Evolutionary conservation across 2,113 vertebrate genomes (phyloP), one percentile per base, ranked within the genome.

Genomic region (Chaenocephalus aceratus): DNA sequence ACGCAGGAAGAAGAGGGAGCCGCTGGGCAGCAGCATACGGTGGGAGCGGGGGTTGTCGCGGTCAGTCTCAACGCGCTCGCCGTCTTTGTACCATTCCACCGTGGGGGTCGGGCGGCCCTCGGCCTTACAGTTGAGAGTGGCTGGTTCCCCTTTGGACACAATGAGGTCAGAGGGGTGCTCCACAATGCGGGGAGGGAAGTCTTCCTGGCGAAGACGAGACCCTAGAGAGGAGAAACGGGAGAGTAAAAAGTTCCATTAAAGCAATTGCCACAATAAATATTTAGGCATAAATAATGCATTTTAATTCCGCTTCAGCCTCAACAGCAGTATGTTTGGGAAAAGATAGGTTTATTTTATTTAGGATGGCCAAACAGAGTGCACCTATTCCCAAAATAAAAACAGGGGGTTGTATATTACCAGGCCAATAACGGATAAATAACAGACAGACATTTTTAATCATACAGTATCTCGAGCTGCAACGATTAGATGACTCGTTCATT

Each of bases 111-210:
- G 98, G 8, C 97, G 86, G 21, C 98, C 97, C 86, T 99, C 98
- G 0, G 98, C 98, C 81, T 99, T 98, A 64, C 97, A 99, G 95
- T 99, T 99, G 89, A 99, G 94, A 30, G 97, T 99, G 23, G 97
- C 97, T 23, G 97, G 97, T 83, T 98, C 97, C 78, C 97, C 97
- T 86, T 98, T 98, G n/a, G 97, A 99, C 65, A 99, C 97, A 56
- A 99, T 98, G 79, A 98, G 97, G 82, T 99, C 97, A 5, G 98
- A 99, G 57, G 98, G 98, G 90, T 99, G 98, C 77, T 99, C 98
- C 75, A 97, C 97, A 10, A 99, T 98, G 78, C 97, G 96, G 0
- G 98, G 98, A n/a, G 97, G 95, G 41, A 93, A 97, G 89, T 99
- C 98, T 91, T 99, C 98, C 85, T 99, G 98, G 71, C 98, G 98